Base-by-base conservation (phyloP, 1,140 invertebrate genomes). In the Acarapis woodi region DNA sequence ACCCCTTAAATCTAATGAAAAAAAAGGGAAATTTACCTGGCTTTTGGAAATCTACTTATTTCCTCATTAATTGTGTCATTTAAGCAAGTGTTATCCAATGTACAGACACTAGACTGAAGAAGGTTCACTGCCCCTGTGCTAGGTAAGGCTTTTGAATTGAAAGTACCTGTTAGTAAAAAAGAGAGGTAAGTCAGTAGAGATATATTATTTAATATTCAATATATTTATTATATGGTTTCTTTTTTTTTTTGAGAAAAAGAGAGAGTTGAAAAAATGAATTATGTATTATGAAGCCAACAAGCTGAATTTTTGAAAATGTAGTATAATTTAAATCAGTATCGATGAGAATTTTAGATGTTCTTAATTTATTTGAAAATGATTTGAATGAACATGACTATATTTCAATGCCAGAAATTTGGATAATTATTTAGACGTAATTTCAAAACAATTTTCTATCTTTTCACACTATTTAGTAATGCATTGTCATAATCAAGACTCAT, bases 101-200 rank as follows among this genome's bases (percentile, higher is more conserved):
- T 47, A 31, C 48, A 49, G n/a, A 49, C 43, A 24, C 47, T 26
- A n/a, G 45, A 47, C 31, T 49, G 48, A 6, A 49, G 22, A 26
- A 49, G 43, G 22, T 46, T 45, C 14, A 49, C 40, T 5, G 39
- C 35, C 9, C 48, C 48, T 12, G 47, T 46, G n/a, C 44, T 46
- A 8, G 48, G 48, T 20, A 49, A 32, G 4, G 47, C 47, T 37
- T 46, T 45, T 4, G 48, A 40, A 29, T 47, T 46, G 36, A 49
- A 49, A 37, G 46, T 42, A 37, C 47, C 45, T 48, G 18, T 39
- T 8, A 19, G 12, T n/a, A 9, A 36, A 21, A 32, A 31, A 25
- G 24, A n/a, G 19, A 39, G 20, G 22, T 29, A 21, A 35, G 22
- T 12, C 2, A 9, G 10, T 2, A 33, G 4, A 38, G 14, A 38